Conservation (phyloP, 2,113 vertebrate species). For the Hyperopisus bebe region DNA sequence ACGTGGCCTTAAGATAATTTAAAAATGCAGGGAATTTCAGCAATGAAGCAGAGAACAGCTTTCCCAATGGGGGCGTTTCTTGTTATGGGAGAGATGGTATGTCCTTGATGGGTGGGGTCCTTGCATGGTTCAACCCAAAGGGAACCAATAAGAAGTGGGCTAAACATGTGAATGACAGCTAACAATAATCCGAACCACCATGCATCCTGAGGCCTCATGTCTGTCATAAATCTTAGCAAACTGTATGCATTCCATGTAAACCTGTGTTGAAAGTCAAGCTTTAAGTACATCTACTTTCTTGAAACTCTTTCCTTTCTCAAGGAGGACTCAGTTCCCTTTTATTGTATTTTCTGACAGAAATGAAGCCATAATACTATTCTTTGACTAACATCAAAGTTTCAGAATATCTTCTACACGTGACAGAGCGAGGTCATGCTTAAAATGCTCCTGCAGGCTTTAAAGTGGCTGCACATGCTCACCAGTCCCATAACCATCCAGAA, state of each 20-base stretch:
- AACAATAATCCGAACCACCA: neutral
- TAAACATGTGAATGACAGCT: neutral
- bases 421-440: conserved; percentile 6
- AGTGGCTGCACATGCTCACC: neutral
- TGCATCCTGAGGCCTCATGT: neutral
- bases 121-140: neutral
- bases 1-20: neutral
- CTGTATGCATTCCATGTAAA: neutral
- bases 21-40: neutral
- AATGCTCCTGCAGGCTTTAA: neutral
- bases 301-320: neutral
- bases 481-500: conserved; percentile 18
- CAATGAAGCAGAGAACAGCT: neutral
- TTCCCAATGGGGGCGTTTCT: neutral
- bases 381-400: neutral
- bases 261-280: neutral
- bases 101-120: neutral
- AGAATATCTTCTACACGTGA: neutral
- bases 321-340: neutral
- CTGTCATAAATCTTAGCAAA: neutral
- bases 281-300: neutral
- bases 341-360: neutral
- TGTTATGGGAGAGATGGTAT: neutral
- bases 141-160: neutral
- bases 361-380: neutral